Conservation (phyloP, 1,140 invertebrate species). For the Hylaeus volcanicus region DNA sequence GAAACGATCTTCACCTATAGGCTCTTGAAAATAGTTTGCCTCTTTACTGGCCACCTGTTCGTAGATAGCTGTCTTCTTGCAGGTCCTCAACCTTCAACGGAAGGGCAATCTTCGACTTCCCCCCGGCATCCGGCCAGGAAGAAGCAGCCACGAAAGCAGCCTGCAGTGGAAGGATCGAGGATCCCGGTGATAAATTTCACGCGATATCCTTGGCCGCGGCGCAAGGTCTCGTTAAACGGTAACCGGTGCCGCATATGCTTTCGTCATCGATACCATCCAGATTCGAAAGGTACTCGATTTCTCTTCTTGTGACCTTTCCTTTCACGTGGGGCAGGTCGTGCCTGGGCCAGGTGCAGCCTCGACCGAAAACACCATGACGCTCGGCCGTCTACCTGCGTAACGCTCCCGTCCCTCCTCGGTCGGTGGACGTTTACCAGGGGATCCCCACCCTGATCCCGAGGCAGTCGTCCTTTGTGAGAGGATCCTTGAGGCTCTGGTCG, state of each 20-base stretch:
- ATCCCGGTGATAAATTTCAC: constrained; percentile 41
- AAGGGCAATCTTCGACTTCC: too few species aligned
- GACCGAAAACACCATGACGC: constrained; percentile 39
- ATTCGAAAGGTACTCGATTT: constrained; percentile 57
- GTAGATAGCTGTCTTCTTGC: too few species aligned
- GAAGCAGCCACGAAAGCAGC: too few species aligned
- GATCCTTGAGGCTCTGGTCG: constrained; percentile 47
- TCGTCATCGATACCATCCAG: constrained; percentile 53
- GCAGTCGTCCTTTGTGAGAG: constrained; percentile 47
- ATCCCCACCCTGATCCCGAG: too few species aligned
- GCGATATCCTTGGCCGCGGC: constrained; percentile 51
- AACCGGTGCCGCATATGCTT: constrained; percentile 26
- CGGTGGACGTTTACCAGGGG: constrained; percentile 6
- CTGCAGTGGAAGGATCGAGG: too few species aligned
- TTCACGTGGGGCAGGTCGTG: constrained; percentile 67
- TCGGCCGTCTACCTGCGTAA: constrained; percentile 45
- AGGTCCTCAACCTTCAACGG: too few species aligned
- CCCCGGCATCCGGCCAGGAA: too few species aligned
- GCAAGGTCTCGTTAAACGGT: constrained; percentile 54
- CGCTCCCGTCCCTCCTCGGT: neutral
- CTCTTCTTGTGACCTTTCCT: constrained; percentile 60
- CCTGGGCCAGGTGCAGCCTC: constrained; percentile 52
- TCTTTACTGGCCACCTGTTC: too few species aligned
- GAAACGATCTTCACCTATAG: too few species aligned
- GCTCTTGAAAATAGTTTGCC: too few species aligned